These are phyloP conservation scores for Geodia barretti DNA, from an alignment of 37 sponge, comb jelly and placozoan species.

Conservation along the genomic window DNA sequence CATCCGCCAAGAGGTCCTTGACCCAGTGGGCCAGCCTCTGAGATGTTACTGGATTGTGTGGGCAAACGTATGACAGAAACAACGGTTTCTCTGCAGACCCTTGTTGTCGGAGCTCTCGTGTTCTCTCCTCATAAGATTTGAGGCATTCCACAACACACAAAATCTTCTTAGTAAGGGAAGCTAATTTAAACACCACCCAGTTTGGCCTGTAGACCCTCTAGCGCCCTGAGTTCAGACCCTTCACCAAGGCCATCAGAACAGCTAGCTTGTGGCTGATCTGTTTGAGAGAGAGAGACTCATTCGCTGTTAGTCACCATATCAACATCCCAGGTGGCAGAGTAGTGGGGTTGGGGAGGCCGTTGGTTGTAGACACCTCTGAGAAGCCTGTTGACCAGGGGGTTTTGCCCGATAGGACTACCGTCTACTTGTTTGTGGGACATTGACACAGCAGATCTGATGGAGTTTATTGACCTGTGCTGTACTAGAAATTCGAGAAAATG, in stretches of 20 bases:
- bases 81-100: neutral
- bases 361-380: constrained; percentile 21
- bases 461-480: constrained; percentile 28
- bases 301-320: constrained; percentile 17
- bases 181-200: constrained; percentile 31
- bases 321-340: constrained; percentile 51
- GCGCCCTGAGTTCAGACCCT: no score
- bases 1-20: constrained; percentile 15
- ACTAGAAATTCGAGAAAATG: constrained; percentile 28
- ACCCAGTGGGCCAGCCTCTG: constrained; percentile 28
- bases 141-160: constrained; percentile 29
- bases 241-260: constrained; percentile 30
- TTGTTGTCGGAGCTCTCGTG: neutral
- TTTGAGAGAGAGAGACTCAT: constrained; percentile 24
- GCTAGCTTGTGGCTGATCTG: constrained; percentile 17
- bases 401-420: constrained; percentile 33
- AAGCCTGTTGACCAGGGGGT: constrained; percentile 33
- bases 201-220: constrained; percentile 13
- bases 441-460: constrained; percentile 31
- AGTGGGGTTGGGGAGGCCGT: constrained; percentile 38
- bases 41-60: constrained; percentile 31
- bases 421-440: constrained; percentile 12
- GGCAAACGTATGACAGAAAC: constrained; percentile 8
- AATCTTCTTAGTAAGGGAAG: constrained; percentile 27
- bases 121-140: constrained; percentile 18